Evolutionary conservation across 2,797 vertebrate genomes (phyloP).

Genomic region (Mus spretus): DNA sequence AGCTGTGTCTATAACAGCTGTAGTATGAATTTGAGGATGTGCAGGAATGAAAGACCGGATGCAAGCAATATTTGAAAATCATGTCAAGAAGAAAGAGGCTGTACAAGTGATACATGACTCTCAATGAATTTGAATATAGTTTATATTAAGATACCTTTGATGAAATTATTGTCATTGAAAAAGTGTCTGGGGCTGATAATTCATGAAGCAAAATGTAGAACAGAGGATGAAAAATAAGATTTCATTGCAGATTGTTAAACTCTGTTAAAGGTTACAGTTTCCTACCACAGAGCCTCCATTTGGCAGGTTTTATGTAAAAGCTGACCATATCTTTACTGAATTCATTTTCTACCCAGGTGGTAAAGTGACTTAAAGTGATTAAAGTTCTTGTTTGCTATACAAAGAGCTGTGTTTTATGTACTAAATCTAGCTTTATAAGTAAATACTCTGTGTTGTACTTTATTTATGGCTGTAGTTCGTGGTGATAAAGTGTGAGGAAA

Average conservation of each 20-base stretch:
- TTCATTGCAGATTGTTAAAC: constrained; percentile 72
- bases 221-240: constrained; percentile 59
- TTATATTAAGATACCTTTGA: constrained; percentile 82
- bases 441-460: not conserved
- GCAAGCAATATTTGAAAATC: constrained; percentile 84
- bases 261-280: constrained; percentile 68
- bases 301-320: constrained; percentile 65
- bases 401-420: constrained; percentile 20
- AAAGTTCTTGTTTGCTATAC: constrained; percentile 36
- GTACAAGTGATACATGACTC: constrained; percentile 74
- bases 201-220: constrained; percentile 67
- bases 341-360: constrained; percentile 55
- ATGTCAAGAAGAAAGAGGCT: constrained; percentile 79
- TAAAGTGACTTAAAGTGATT: constrained; percentile 61
- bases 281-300: constrained; percentile 41
- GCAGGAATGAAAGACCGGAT: constrained; percentile 74
- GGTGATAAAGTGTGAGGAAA: constrained; percentile 53
- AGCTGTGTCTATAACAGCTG: constrained; percentile 81
- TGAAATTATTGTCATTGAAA: constrained; percentile 82
- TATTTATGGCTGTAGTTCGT: constrained; percentile 35
- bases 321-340: constrained; percentile 54
- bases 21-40: constrained; percentile 81
- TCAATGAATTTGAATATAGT: constrained; percentile 80
- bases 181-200: constrained; percentile 72
- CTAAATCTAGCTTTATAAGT: constrained; percentile 33